Conservation (phyloP, 2,888 invertebrate species). For the Apeira syringaria region DNA sequence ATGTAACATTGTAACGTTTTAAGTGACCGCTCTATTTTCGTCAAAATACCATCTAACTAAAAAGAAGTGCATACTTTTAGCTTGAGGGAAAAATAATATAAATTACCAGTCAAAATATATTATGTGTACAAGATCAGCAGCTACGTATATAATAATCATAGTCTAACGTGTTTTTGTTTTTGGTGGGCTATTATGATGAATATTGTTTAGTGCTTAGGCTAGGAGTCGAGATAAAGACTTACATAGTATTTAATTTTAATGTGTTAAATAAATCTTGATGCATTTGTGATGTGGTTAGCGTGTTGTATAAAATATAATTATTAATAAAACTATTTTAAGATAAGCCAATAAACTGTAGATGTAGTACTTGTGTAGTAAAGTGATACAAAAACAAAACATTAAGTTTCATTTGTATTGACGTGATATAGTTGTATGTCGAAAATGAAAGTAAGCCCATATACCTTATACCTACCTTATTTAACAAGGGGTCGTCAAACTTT, state of each 20-base stretch:
- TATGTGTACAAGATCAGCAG: conserved; percentile 1
- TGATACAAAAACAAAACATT: too few species aligned
- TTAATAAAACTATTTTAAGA: not conserved
- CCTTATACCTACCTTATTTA: too few species aligned
- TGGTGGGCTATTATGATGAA: not conserved
- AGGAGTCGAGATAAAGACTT: conserved; percentile 49
- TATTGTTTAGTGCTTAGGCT: conserved; percentile 1
- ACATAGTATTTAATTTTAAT: conserved; percentile 40
- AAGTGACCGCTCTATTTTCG: conserved; percentile 1
- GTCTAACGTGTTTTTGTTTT: not conserved
- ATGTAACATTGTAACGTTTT: not conserved
- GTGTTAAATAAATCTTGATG: conserved; percentile 40
- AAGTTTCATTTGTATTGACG: too few species aligned
- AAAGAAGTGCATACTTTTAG: conserved; percentile 29
- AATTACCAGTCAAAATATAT: conserved; percentile 5
- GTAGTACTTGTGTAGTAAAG: too few species aligned
- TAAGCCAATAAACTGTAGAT: too few species aligned
- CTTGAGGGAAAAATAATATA: conserved; percentile 2
- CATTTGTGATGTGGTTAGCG: conserved; percentile 36
- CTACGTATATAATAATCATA: not conserved
- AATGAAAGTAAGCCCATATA: too few species aligned
- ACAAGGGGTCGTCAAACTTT: too few species aligned
- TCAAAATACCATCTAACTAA: conserved; percentile 26
- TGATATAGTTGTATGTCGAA: too few species aligned
- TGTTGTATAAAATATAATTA: conserved; percentile 2